Conservation (phyloP, 2,113 vertebrate genomes). For the Taxidea taxus region DNA sequence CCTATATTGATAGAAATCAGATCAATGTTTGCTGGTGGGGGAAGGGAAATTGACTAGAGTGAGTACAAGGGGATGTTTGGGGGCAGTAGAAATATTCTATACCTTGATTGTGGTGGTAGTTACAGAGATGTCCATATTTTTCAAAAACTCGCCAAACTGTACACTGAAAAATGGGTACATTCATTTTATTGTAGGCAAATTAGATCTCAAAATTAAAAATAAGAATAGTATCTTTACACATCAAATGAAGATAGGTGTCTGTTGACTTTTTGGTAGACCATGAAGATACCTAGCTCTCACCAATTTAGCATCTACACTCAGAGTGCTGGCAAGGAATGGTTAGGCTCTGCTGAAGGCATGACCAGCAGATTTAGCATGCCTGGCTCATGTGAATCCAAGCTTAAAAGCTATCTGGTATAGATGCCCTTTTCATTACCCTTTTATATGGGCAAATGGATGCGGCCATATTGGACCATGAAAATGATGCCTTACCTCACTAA, state of each 20-base stretch:
- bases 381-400: background rate
- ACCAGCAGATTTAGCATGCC: background rate
- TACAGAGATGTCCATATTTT: background rate
- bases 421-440: background rate
- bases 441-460: background rate
- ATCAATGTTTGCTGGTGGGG: background rate
- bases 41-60: background rate
- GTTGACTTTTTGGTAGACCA: background rate
- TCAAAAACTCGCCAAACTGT: background rate
- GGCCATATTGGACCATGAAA: background rate
- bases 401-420: background rate
- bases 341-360: background rate
- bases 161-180: background rate
- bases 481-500: background rate
- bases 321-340: background rate
- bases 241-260: background rate
- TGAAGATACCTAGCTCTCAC: background rate
- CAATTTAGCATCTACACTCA: background rate
- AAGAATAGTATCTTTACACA: background rate
- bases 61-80: background rate
- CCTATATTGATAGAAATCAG: background rate
- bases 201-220: background rate
- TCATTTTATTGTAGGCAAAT: background rate
- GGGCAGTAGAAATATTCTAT: background rate
- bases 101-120: background rate